Conservation (phyloP, 1,140 invertebrate genomes). For the Theocolax elegans region DNA sequence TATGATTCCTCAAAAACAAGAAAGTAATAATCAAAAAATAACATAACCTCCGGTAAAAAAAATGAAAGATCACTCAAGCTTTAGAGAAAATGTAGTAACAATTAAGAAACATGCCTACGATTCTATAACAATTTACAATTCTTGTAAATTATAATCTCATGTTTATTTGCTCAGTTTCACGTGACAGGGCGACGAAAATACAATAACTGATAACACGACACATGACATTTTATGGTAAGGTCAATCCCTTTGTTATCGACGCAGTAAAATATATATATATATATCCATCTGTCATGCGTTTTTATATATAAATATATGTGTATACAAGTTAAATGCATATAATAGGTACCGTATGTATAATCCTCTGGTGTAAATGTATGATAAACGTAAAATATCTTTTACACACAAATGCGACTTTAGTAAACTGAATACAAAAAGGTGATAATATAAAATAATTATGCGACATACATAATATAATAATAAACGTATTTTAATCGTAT, state of each 20-base stretch:
- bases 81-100: not conserved
- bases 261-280: not conserved
- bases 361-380: no score
- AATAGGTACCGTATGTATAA: no score
- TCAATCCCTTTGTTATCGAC: conserved; percentile 26
- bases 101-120: conserved; percentile 35
- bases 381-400: no score
- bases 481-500: no score
- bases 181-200: conserved; percentile 39
- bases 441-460: no score
- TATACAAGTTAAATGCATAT: no score
- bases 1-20: no score
- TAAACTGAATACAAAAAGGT: no score
- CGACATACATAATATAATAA: no score
- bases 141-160: conserved; percentile 38
- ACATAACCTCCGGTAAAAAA: conserved; percentile 31
- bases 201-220: conserved; percentile 34
- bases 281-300: not conserved
- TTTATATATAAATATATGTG: not conserved
- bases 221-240: conserved; percentile 26
- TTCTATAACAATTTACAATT: conserved; percentile 13
- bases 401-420: no score
- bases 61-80: not conserved
- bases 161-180: conserved; percentile 38
- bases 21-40: no score